phyloP scores from a whole-genome alignment of 2,888 invertebrate species.

The Taenaris catops region DNA sequence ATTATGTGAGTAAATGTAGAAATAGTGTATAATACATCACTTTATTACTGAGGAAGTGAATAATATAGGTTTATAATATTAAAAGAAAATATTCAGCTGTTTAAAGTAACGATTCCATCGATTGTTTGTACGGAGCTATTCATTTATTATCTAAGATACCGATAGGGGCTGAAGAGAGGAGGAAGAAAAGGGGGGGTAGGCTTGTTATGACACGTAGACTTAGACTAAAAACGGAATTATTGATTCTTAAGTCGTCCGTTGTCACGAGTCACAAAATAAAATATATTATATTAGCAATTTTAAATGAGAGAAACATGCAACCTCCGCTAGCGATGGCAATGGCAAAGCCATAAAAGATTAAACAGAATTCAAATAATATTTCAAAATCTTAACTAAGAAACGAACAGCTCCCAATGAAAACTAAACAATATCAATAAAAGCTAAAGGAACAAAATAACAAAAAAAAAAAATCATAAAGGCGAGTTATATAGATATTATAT shows the following conservation, averaged over 20 bases:
- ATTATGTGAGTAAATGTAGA: constrained; percentile 17
- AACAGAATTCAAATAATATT: too few species aligned
- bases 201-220: too few species aligned
- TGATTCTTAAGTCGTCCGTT: too few species aligned
- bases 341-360: too few species aligned
- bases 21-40: constrained; percentile 36
- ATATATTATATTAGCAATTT: too few species aligned
- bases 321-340: too few species aligned
- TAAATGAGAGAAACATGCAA: too few species aligned
- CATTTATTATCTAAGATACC: constrained; percentile 22
- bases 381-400: background rate
- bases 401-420: constrained; percentile 39
- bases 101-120: constrained; percentile 44
- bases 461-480: constrained; percentile 63
- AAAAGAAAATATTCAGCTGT: constrained; percentile 53
- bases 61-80: constrained; percentile 53
- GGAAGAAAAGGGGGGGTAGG: too few species aligned
- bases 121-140: constrained; percentile 22
- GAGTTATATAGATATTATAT: constrained; percentile 63
- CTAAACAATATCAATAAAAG: constrained; percentile 75
- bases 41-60: constrained; percentile 65
- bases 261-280: too few species aligned
- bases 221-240: too few species aligned
- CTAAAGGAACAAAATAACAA: constrained; percentile 78
- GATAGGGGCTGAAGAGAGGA: too few species aligned